phyloP scores from a whole-genome alignment of 2,797 vertebrate species.

The Coracias cyanogaster region DNA sequence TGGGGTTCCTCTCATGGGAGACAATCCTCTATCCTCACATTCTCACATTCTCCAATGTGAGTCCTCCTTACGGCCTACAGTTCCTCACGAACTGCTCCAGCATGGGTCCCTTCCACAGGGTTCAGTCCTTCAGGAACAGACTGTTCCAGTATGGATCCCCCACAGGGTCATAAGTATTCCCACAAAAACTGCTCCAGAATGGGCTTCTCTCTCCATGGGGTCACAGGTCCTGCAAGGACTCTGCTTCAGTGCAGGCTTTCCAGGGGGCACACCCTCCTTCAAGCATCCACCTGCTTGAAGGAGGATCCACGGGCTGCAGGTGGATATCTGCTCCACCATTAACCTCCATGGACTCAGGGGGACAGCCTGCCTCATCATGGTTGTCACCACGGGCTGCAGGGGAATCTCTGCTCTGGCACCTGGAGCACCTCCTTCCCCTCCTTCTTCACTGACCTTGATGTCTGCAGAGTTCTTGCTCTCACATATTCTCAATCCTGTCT shows the following conservation, averaged over 20 bases:
- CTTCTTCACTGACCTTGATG: background rate
- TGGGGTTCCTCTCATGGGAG: rapidly evolving
- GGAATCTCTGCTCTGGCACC: rapidly evolving
- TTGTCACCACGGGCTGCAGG: rapidly evolving
- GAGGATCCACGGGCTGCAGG: background rate
- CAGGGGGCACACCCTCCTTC: background rate
- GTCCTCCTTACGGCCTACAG: background rate
- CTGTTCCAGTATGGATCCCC: background rate
- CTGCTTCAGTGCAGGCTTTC: rapidly evolving
- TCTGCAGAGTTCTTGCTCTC: background rate
- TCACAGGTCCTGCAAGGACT: background rate
- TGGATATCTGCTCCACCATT: background rate
- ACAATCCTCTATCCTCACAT: background rate
- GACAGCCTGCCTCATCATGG: background rate
- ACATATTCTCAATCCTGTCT: background rate
- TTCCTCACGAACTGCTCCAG: background rate
- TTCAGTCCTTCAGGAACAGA: background rate
- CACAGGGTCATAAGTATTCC: background rate
- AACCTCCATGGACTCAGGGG: background rate
- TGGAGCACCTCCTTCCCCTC: background rate
- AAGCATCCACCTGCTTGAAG: background rate
- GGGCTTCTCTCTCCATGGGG: background rate
- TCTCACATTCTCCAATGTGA: background rate
- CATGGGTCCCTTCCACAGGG: rapidly evolving
- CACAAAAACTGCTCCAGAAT: background rate